Evolutionary conservation across 2,797 vertebrate species (phyloP), one percentile per base, ranked within the genome.

Genomic region (Tangara arthus): DNA sequence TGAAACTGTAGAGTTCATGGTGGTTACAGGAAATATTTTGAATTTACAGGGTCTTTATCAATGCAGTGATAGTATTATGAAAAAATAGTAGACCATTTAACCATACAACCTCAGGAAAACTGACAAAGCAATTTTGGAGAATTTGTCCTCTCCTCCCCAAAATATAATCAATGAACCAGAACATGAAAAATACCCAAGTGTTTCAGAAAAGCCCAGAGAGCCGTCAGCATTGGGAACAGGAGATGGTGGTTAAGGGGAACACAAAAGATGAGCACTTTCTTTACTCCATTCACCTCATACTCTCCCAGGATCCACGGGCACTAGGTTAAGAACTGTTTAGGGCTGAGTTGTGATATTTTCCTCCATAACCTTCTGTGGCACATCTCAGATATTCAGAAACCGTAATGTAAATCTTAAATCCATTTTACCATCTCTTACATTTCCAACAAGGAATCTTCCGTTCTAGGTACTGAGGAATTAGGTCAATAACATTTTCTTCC

Each of bases 141-240:
- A 57, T 32, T 63, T 22, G 6, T 52, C 9, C 17, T 61, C 12
- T 22, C 6, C 7, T 28, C 3, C 16, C 3, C 6, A 7, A 79
- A 86, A 80, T 35, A 44, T 20, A 47, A 35, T 27, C 23, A 30
- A 46, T 32, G 4, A 19, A 39, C 21, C 34, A 83, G 65, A 81
- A 70, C 28, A 57, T 4, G 13, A 81, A 70, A 63, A 71, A 57
- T 50, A 10, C 13, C 9, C 0, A 0, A 49, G 12, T 26, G 21
- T 27, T n/a, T 61, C 39, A 61, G 32, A 47, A 83, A 53, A 87
- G 8, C 11, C 13, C 14, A 57, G 35, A 57, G 46, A 59, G 21
- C 21, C n/a, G 41, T 15, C 21, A 78, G 30, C 27, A 8, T 0
- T 59, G 35, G 12, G 34, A 52, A 53, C 32, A 59, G 11, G 12